These are phyloP conservation scores for Perizoma affinitatum DNA, from an alignment of 2,888 invertebrate genomes.

Conservation along the genomic window DNA sequence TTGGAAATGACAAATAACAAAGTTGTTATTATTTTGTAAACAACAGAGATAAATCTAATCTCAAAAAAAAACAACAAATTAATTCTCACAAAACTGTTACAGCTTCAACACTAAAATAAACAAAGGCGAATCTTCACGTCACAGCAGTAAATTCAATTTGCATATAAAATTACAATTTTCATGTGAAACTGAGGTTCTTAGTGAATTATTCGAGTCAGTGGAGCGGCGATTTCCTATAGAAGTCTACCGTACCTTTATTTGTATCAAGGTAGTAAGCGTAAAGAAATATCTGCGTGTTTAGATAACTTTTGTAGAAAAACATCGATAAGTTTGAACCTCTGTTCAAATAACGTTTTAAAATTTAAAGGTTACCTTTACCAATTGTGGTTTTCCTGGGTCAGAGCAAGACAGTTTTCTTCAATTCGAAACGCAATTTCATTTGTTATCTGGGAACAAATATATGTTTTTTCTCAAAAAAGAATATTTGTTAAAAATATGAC, in stretches of 20 bases:
- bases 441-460: too few species aligned
- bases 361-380: not conserved
- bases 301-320: conserved; percentile 50
- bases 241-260: conserved; percentile 73
- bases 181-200: conserved; percentile 74
- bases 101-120: conserved; percentile 40
- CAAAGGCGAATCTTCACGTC: conserved; percentile 56
- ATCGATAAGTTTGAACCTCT: conserved; percentile 23
- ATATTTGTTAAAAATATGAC: too few species aligned
- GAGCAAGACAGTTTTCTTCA: too few species aligned
- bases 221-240: conserved; percentile 80
- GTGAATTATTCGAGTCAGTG: conserved; percentile 79
- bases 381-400: too few species aligned
- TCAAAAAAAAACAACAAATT: conserved; percentile 24
- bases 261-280: conserved; percentile 71
- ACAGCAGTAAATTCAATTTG: conserved; percentile 69
- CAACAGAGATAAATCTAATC: conserved; percentile 20
- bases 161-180: conserved; percentile 79
- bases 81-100: conserved; percentile 29
- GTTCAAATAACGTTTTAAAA: conserved; percentile 6
- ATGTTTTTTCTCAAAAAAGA: too few species aligned
- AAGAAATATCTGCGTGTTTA: conserved; percentile 63
- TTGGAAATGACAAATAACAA: conserved; percentile 21
- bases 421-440: too few species aligned
- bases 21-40: conserved; percentile 27